Percentiles rank a stretch among this genome's conserved stretches.
These are phyloP conservation scores for Rapana venosa DNA, from an alignment of 2,888 invertebrate genomes.

Conservation along the genomic window DNA sequence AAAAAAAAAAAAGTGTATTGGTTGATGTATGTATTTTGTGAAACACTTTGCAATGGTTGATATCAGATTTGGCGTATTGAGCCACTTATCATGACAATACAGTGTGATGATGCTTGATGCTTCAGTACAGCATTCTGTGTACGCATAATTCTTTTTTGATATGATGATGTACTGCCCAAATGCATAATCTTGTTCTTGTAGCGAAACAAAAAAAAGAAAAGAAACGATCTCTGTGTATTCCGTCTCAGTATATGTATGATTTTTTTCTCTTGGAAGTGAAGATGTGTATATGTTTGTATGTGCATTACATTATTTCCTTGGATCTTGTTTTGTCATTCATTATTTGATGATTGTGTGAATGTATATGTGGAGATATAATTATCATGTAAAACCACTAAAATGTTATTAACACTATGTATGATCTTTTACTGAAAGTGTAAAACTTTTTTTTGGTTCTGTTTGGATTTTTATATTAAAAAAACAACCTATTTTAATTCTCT, in stretches of 20 bases:
- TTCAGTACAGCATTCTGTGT: background rate
- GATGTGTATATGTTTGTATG: background rate
- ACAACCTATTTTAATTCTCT: too few relatives aligned
- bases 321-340: background rate
- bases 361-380: too few relatives aligned
- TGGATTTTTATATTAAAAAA: too few relatives aligned
- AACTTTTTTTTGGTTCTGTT: too few relatives aligned
- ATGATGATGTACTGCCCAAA: background rate
- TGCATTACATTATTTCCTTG: background rate
- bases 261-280: background rate
- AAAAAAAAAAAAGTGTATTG: background rate
- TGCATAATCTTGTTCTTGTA: constrained; percentile 19
- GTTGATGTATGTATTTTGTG: background rate
- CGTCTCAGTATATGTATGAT: constrained; percentile 1
- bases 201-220: background rate
- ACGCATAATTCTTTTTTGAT: constrained; percentile 24
- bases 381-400: too few relatives aligned
- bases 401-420: too few relatives aligned
- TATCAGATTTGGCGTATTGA: constrained; percentile 1
- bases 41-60: background rate
- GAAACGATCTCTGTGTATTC: constrained; percentile 26
- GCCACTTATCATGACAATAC: constrained; percentile 21
- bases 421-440: too few relatives aligned
- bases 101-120: background rate
- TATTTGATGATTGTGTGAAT: background rate